Evolutionary conservation across 92 coral and sea anemone genomes (phyloP).

Genomic region (Desmophyllum pertusum): DNA sequence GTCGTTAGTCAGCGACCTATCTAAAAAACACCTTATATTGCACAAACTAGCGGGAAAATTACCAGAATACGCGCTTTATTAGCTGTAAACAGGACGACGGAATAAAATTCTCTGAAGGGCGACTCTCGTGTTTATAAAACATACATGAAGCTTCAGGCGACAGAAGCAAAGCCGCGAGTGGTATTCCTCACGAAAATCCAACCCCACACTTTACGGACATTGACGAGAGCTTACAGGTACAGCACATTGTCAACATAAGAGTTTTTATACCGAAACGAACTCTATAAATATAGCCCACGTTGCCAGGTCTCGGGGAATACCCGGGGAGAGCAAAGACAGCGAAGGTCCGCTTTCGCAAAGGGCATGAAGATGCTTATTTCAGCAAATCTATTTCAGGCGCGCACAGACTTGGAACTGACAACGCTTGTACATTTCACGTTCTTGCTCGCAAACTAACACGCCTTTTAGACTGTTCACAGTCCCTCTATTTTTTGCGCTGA

Average conservation of each 20-base stretch:
- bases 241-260: slow-evolving; percentile 23
- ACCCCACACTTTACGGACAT: slow-evolving; percentile 76
- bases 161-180: slow-evolving; percentile 53
- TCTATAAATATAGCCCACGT: slow-evolving; percentile 22
- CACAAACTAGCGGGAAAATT: background rate
- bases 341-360: slow-evolving; percentile 55
- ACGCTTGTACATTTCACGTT: slow-evolving; percentile 44
- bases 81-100: slow-evolving; percentile 35
- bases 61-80: slow-evolving; percentile 14
- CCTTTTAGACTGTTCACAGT: too few species aligned
- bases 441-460: background rate
- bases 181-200: slow-evolving; percentile 62
- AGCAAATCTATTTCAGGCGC: slow-evolving; percentile 66
- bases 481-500: too few species aligned
- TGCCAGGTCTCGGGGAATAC: slow-evolving; percentile 73
- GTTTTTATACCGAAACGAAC: slow-evolving; percentile 9
- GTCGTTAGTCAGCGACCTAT: slow-evolving; percentile 51
- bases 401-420: slow-evolving; percentile 29
- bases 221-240: slow-evolving; percentile 41
- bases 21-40: slow-evolving; percentile 17
- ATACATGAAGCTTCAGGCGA: slow-evolving; percentile 61
- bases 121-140: slow-evolving; percentile 80
- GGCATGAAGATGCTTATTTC: slow-evolving; percentile 58
- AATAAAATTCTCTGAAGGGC: slow-evolving; percentile 22
- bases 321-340: slow-evolving; percentile 69